Evolutionary conservation across 2,888 invertebrate species (phyloP), one percentile per base, ranked within the genome.

Genomic region (Microplitis manilae): DNA sequence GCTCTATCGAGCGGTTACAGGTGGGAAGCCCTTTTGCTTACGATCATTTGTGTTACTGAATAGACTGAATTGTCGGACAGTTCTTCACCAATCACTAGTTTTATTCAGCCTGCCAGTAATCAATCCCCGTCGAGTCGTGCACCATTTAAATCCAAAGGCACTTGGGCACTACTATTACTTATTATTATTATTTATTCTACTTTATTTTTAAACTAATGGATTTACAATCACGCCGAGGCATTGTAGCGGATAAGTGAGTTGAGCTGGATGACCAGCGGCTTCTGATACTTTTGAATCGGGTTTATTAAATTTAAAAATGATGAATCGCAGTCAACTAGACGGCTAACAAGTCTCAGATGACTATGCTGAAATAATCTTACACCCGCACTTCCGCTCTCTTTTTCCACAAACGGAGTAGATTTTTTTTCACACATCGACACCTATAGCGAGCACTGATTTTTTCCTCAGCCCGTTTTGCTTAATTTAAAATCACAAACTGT

Each of bases 1-100:
- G 59, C 8, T 61, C 40, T 60, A 72, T 72, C 72, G 72, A 72
- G 64, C 72, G 72, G 59, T 73, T 73, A 73, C 73, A 73, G 73
- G 73, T 73, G 73, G 73, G 39, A 67, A 73, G 39, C 73, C 73
- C 67, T 65, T 67, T 41, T 72, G 9, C 17, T 62, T 39, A 64
- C 72, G 30, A 72, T 64, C 20, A 62, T 68, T 50, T 50, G 13
- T 50, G 50, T 50, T 50, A 13, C 50, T 50, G 9, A 50, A 50
- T 13, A 50, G 50, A 8, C 50, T 50, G 50, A 30, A 30, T 30
- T 50, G 13, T 62, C n/a, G 39, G 39, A 41, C 8, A 4, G 8
- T 9, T 59, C 61, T 72, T 62, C 62, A 9, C 8, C 62, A 61
- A 9, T 60, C 30, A 20, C 60, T 0, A 30, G 30, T 6, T n/a